Evolutionary conservation across 1,140 invertebrate species (phyloP).

Genomic region (Drosophila asahinai): DNA sequence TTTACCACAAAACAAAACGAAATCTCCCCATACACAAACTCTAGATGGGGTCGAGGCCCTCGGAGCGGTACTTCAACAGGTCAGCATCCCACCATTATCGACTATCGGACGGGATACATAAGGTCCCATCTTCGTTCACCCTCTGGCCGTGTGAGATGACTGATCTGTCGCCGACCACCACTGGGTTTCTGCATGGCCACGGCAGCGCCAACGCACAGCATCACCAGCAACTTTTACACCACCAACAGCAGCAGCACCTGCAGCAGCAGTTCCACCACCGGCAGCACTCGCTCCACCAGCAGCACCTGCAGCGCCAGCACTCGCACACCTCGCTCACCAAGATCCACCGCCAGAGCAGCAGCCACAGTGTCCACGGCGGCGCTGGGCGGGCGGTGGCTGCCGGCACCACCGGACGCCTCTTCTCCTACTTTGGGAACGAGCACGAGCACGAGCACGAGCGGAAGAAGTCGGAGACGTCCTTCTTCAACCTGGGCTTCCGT

Average conservation of each 20-base stretch:
- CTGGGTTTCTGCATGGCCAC: constrained; percentile 80
- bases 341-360: constrained; percentile 75
- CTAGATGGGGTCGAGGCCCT: constrained; percentile 85
- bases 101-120: constrained; percentile 95
- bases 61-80: constrained; percentile 85
- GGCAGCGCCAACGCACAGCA: constrained; percentile 73
- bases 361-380: constrained; percentile 66
- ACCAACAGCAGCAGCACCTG: constrained; percentile 59
- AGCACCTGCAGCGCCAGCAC: constrained; percentile 74
- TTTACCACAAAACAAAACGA: constrained; percentile 34
- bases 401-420: constrained; percentile 69
- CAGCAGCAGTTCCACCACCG: constrained; percentile 57
- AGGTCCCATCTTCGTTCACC: constrained; percentile 95
- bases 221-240: constrained; percentile 65
- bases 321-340: constrained; percentile 75
- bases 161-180: constrained; percentile 84
- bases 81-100: constrained; percentile 86
- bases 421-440: constrained; percentile 82
- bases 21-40: constrained; percentile 20
- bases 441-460: constrained; percentile 79
- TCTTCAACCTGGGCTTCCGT: constrained; percentile 81
- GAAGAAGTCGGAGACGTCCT: constrained; percentile 82
- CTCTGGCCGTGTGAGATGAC: constrained; percentile 87
- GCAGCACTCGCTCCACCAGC: constrained; percentile 57
- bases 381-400: constrained; percentile 50